These are phyloP conservation scores for Ctenoplectra terminalis DNA, from an alignment of 1,140 invertebrate species.

Conservation along the genomic window DNA sequence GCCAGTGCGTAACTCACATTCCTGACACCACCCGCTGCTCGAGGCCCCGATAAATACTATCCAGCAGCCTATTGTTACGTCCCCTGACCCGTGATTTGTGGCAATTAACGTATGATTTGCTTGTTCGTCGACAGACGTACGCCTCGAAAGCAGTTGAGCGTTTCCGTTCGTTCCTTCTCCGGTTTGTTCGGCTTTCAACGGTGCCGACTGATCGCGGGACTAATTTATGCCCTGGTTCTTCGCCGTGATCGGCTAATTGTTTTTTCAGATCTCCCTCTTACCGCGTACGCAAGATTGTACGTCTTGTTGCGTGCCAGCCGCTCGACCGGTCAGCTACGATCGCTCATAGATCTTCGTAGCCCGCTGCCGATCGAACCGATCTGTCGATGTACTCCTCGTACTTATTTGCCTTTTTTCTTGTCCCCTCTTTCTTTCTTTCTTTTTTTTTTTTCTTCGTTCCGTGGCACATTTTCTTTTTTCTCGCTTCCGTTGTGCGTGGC, in stretches of 20 bases:
- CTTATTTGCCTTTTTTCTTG: too few species aligned
- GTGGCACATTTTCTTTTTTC: background rate
- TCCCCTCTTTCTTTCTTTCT: too few species aligned
- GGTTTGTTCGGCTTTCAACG: background rate
- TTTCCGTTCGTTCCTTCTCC: background rate
- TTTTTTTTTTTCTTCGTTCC: too few species aligned
- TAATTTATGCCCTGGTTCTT: slow-evolving; percentile 63
- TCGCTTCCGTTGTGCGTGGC: too few species aligned
- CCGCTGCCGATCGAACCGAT: slow-evolving; percentile 41
- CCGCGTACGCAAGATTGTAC: slow-evolving; percentile 37
- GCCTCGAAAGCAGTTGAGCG: slow-evolving; percentile 2
- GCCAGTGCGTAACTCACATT: slow-evolving; percentile 40
- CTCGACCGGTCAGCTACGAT: slow-evolving; percentile 3
- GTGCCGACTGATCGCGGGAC: slow-evolving; percentile 28
- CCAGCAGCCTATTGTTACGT: slow-evolving; percentile 64
- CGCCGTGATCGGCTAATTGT: slow-evolving; percentile 63
- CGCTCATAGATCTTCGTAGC: slow-evolving; percentile 47
- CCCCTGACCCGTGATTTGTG: slow-evolving; percentile 67
- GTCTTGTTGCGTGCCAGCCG: slow-evolving; percentile 61
- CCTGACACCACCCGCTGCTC: slow-evolving; percentile 64
- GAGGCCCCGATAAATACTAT: slow-evolving; percentile 64
- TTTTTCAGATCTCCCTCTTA: slow-evolving; percentile 44
- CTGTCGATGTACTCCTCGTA: background rate
- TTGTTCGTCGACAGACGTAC: slow-evolving; percentile 21
- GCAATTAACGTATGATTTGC: slow-evolving; percentile 75